Evolutionary conservation across 2,797 vertebrate species (phyloP).

Genomic region (Mormyrus proboscirostris): DNA sequence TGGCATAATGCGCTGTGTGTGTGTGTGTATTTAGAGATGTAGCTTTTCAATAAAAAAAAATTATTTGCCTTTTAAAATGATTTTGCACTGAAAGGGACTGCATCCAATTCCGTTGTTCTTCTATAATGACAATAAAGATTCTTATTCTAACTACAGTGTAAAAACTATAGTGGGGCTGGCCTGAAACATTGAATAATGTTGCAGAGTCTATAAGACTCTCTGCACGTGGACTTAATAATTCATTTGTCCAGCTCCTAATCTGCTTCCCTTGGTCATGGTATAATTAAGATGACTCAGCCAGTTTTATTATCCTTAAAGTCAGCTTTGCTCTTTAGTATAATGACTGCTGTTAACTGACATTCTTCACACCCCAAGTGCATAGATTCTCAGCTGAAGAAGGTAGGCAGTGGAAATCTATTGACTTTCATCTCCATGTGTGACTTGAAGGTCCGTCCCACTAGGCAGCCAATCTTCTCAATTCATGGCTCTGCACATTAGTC

Average conservation of each 20-base stretch:
- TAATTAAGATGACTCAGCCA: background rate
- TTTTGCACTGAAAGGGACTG: background rate
- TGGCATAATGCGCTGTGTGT: background rate
- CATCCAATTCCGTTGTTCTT: background rate
- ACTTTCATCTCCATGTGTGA: background rate
- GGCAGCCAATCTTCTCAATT: background rate
- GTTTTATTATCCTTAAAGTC: background rate
- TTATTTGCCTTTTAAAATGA: background rate
- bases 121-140: background rate
- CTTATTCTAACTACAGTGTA: background rate
- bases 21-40: background rate
- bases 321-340: background rate
- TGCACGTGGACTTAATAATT: background rate
- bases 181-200: background rate
- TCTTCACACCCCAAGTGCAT: background rate
- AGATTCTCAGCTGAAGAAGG: background rate
- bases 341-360: background rate
- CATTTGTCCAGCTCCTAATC: background rate
- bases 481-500: background rate
- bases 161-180: background rate
- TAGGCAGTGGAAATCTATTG: background rate
- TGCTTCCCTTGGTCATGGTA: background rate
- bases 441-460: background rate
- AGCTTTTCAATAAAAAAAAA: background rate
- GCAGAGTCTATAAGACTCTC: background rate